phyloP scores from a whole-genome alignment of 2,797 vertebrate species.

The Periophthalmus magnuspinnatus region DNA sequence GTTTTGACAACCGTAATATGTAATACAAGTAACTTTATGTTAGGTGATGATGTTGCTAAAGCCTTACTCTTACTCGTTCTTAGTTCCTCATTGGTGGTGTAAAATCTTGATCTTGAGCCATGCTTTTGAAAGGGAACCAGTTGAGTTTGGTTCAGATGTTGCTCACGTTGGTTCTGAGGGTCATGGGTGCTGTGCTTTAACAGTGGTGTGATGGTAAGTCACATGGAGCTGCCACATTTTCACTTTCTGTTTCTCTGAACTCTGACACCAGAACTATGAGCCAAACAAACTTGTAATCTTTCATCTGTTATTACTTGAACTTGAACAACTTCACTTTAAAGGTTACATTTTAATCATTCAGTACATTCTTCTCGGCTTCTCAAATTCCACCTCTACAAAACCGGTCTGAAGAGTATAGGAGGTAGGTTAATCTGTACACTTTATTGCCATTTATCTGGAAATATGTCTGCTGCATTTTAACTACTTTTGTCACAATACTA shows the following conservation, averaged over 20 bases:
- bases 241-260: slow-evolving; percentile 3
- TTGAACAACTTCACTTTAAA: no score
- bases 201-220: slow-evolving; percentile 32
- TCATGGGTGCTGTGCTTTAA: slow-evolving; percentile 18
- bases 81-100: neutral
- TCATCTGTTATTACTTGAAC: no score
- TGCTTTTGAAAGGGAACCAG: slow-evolving; percentile 2
- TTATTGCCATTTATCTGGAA: no score
- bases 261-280: neutral
- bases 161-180: neutral
- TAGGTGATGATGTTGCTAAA: neutral
- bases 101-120: neutral
- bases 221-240: slow-evolving; percentile 22
- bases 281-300: no score
- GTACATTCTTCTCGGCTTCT: no score
- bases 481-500: no score
- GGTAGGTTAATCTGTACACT: no score
- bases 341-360: no score
- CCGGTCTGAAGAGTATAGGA: no score
- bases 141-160: neutral
- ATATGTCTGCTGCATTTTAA: no score
- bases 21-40: neutral
- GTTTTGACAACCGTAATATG: no score
- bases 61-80: neutral
- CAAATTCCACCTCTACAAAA: no score